A percentile compares a stretch with the other conserved stretches of the same genome.
These are phyloP conservation scores for Nephrotoma flavescens DNA, from an alignment of 2,888 invertebrate species.

Conservation along the genomic window DNA sequence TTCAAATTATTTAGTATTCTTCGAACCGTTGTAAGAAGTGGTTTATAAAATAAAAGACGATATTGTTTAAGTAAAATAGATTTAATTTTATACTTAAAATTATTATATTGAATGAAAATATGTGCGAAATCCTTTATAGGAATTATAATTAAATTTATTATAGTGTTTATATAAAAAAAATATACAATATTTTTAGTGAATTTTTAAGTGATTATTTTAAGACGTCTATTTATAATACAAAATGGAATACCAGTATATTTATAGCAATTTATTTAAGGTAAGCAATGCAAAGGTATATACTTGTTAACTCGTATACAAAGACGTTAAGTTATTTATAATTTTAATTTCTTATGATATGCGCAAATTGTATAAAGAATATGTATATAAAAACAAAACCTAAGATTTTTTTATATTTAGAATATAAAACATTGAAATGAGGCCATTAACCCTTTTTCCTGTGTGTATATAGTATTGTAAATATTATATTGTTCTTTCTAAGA, in stretches of 20 bases:
- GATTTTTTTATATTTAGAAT: neutral
- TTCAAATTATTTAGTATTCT: neutral
- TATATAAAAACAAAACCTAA: neutral
- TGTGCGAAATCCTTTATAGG: neutral
- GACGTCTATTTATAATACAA: conserved; percentile 9
- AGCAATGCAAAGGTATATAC: conserved; percentile 19
- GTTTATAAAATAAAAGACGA: neutral
- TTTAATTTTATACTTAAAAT: neutral
- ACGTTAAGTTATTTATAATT: neutral
- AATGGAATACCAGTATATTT: conserved; percentile 33
- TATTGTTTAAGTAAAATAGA: neutral
- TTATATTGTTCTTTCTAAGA: neutral
- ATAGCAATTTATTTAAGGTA: conserved; percentile 31
- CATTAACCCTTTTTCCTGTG: neutral
- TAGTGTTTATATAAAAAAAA: neutral
- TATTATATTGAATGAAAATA: neutral
- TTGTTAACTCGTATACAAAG: neutral
- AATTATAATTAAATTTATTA: neutral
- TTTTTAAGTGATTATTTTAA: neutral
- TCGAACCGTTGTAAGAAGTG: neutral
- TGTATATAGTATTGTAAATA: neutral
- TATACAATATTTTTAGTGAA: neutral
- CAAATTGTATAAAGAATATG: neutral
- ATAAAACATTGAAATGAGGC: neutral
- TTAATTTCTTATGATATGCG: neutral